Percentiles rank a stretch among this genome's conserved stretches.
Conservation (phyloP, 2,797 vertebrate species). For the Prunella strophiata region DNA sequence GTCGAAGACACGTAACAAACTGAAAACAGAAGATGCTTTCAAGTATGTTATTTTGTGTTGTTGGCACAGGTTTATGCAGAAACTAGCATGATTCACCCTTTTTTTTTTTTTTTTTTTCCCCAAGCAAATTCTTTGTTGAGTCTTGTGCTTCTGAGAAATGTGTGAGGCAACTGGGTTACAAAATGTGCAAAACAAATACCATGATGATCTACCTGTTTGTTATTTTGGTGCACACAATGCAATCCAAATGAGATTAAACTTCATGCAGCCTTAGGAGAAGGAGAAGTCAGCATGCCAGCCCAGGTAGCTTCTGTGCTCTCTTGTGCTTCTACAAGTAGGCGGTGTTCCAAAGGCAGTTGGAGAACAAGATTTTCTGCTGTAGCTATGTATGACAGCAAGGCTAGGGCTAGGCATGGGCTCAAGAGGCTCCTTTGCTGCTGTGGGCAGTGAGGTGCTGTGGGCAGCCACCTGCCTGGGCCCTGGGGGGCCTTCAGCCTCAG, state of each 20-base stretch:
- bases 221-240: not conserved
- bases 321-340: not conserved
- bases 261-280: not conserved
- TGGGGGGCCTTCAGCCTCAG: not conserved
- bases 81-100: slow-evolving; percentile 11
- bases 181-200: not conserved
- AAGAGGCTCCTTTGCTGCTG: not conserved
- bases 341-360: not conserved
- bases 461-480: not conserved
- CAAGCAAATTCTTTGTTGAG: slow-evolving; percentile 23
- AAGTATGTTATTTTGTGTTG: not conserved
- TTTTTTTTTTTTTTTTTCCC: not conserved
- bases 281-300: not conserved
- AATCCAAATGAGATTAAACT: not conserved
- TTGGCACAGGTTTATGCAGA: not conserved
- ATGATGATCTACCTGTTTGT: not conserved
- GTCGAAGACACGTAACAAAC: not conserved
- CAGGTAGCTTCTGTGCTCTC: not conserved
- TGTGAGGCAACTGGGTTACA: slow-evolving; percentile 24
- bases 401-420: not conserved
- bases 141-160: slow-evolving; percentile 32
- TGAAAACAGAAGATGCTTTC: not conserved
- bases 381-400: not conserved
- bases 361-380: not conserved
- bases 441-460: not conserved